phyloP scores from a whole-genome alignment of 2,113 vertebrate species.

The Vombatus ursinus region DNA sequence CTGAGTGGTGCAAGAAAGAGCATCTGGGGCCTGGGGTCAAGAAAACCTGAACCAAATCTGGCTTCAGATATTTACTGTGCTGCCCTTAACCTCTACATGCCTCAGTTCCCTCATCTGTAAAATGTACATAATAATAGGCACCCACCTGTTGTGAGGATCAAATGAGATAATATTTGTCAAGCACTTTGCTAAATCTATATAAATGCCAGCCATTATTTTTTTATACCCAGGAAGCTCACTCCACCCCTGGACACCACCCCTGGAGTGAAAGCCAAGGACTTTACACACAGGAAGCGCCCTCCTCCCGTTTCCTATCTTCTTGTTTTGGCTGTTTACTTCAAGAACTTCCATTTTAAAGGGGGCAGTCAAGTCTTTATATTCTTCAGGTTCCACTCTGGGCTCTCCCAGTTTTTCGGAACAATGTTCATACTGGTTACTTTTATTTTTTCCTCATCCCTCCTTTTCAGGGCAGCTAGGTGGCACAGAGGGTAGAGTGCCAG shows the following conservation, averaged over 20 bases:
- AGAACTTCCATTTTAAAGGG: background rate
- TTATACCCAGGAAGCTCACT: background rate
- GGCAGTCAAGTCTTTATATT: background rate
- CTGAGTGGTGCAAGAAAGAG: background rate
- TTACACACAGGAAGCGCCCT: background rate
- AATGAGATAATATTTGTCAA: background rate
- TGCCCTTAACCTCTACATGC: too few relatives aligned
- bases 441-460: background rate
- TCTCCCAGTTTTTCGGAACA: background rate
- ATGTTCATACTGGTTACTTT: background rate
- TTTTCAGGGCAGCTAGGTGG: too few relatives aligned
- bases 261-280: background rate
- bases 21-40: background rate
- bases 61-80: background rate
- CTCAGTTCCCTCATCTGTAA: background rate
- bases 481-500: too few relatives aligned
- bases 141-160: background rate
- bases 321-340: background rate
- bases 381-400: background rate
- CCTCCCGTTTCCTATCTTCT: too few relatives aligned
- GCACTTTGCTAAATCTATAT: background rate
- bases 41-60: background rate
- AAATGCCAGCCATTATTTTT: background rate
- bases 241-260: too few relatives aligned
- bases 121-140: background rate